Percentiles rank a stretch among this genome's conserved stretches.
Conservation (phyloP, 2,113 vertebrate species). For the Helogale parvula region DNA sequence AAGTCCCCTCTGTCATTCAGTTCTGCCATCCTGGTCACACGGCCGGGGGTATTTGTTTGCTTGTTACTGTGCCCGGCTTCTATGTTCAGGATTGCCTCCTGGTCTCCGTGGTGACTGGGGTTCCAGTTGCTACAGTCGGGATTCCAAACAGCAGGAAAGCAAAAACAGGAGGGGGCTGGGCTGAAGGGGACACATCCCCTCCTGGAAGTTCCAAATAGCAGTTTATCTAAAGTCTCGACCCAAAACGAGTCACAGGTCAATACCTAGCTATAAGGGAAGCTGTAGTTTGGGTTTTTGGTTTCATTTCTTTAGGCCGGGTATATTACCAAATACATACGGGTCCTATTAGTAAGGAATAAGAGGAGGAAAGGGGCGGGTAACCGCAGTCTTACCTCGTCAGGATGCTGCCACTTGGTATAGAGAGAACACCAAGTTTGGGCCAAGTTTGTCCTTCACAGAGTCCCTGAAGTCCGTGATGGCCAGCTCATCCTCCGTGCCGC, state of each 20-base stretch:
- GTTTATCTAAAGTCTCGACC: not conserved
- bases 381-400: not conserved
- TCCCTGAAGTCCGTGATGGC: not conserved
- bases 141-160: constrained; percentile 21
- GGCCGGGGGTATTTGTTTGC: not conserved
- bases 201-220: not conserved
- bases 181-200: not conserved
- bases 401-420: not conserved
- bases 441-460: not conserved
- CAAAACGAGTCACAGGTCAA: not conserved
- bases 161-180: not conserved
- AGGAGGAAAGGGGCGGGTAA: not conserved
- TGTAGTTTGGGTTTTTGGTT: not conserved
- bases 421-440: not conserved
- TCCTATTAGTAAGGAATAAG: not conserved
- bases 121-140: not conserved
- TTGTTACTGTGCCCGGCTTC: constrained; percentile 11
- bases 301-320: not conserved
- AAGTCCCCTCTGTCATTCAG: not conserved
- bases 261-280: not conserved
- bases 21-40: not conserved
- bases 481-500: not conserved
- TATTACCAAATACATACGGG: not conserved
- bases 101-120: not conserved
- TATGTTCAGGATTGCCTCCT: constrained; percentile 37